Evolutionary conservation across 2,888 invertebrate genomes (phyloP), one percentile per base, ranked within the genome.

Genomic region (Polymixis lichenea): DNA sequence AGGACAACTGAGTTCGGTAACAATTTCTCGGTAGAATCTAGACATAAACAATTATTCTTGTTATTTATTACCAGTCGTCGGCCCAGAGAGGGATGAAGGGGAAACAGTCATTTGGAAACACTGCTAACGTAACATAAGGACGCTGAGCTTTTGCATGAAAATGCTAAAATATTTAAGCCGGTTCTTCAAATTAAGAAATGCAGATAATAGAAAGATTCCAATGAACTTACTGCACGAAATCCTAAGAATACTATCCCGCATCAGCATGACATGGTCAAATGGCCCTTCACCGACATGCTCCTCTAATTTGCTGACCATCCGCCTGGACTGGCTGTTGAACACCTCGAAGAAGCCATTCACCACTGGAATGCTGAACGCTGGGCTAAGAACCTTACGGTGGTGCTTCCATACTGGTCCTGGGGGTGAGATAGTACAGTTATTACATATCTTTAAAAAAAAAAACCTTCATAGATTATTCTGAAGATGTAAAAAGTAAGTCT

Each of bases 351-450:
- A 76, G 0, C 76, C 76, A 19, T 77, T 67, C n/a, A 77, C 38
- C 15, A 68, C 51, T 2, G 77, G 68, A 56, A 76, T 56, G 25
- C 76, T 77, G 22, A 77, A 77, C 15, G 68, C 77, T 43, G 77
- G 77, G 6, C 53, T 56, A 9, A 76, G 49, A 15, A 77, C 43
- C 38, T 77, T 77, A 15, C 77, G 77, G n/a, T 76, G 77, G 17
- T 67, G 62, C 56, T 77, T 76, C 77, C 76, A 76, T 56, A 76
- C 32, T 56, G 66, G 62, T 17, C 76, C 76, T 77, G 7, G 7
- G n/a, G 19, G 67, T n/a, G 19, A 67, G 38, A 4, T n/a, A 25
- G 6, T 43, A 46, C 1, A 65, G 7, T 13, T 13, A 49, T 64
- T 25, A 56, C 15, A 17, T 25, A 25, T 7, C 0, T 25, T 43